Evolutionary conservation across 2,113 vertebrate genomes (phyloP).

Genomic region (Syngnathoides biaculeatus): DNA sequence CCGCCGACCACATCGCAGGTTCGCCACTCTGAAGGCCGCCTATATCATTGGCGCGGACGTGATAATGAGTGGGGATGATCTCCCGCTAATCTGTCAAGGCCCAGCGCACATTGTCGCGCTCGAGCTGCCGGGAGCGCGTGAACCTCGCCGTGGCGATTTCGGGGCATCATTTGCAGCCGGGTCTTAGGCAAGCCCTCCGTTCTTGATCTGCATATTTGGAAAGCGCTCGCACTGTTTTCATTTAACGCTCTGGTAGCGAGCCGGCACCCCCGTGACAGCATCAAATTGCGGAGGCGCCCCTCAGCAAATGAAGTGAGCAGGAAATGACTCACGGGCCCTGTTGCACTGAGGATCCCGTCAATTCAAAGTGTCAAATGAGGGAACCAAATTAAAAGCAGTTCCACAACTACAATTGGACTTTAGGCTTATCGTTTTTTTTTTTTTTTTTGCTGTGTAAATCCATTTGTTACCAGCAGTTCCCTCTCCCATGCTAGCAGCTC

Average conservation of each 20-base stretch:
- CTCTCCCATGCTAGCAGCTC: slow-evolving; percentile 17
- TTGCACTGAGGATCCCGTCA: slow-evolving; percentile 53
- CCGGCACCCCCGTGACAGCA: slow-evolving; percentile 12
- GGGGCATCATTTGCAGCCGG: slow-evolving; percentile 9
- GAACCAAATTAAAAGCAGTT: slow-evolving; percentile 47
- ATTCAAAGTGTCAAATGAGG: slow-evolving; percentile 59
- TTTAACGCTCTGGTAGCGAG: slow-evolving; percentile 10
- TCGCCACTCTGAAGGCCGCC: slow-evolving; percentile 47
- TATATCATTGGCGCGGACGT: slow-evolving; percentile 61
- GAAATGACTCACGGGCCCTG: slow-evolving; percentile 38
- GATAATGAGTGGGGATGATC: slow-evolving; percentile 66
- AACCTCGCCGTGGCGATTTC: slow-evolving; percentile 26
- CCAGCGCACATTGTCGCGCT: slow-evolving; percentile 46
- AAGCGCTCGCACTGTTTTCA: slow-evolving; percentile 11
- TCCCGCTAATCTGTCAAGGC: slow-evolving; percentile 60
- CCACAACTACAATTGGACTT: slow-evolving; percentile 42
- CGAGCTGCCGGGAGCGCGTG: slow-evolving; percentile 24
- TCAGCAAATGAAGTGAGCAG: slow-evolving; percentile 45
- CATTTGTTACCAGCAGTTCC: slow-evolving; percentile 14
- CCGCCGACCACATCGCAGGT: slow-evolving; percentile 42
- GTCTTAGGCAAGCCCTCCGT: slow-evolving; percentile 18
- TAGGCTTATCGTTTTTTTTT: slow-evolving; percentile 36
- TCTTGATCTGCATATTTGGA: slow-evolving; percentile 35
- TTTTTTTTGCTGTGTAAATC: background rate
- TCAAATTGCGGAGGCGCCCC: slow-evolving; percentile 33